Conservation (phyloP, 2,888 invertebrate genomes). For the Callyntrura sp. region DNA sequence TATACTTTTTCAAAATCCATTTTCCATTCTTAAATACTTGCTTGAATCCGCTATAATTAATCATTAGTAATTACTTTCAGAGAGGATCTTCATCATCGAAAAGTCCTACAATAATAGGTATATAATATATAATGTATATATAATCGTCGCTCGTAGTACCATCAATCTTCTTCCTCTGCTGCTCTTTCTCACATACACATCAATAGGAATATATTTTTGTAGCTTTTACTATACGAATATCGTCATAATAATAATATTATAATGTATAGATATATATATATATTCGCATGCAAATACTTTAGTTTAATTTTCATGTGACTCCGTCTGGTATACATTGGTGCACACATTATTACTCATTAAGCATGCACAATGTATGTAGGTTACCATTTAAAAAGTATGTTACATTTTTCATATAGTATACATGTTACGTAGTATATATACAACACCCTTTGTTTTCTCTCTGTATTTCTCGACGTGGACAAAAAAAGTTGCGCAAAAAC, state of each 20-base stretch:
- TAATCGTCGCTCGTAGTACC: slow-evolving; percentile 24
- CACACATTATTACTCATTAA: not conserved
- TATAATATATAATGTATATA: not conserved
- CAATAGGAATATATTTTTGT: not conserved
- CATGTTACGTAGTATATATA: not conserved
- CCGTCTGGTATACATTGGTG: not conserved
- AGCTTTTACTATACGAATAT: not conserved
- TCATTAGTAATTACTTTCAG: slow-evolving; percentile 59
- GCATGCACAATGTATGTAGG: slow-evolving; percentile 25
- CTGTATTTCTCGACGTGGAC: slow-evolving; percentile 4
- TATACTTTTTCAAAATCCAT: not conserved
- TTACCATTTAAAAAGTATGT: slow-evolving; percentile 6
- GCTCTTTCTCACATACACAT: not conserved
- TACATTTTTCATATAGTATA: not conserved
- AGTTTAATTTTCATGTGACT: slow-evolving; percentile 25
- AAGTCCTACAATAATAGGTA: slow-evolving; percentile 37
- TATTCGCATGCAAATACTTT: not conserved
- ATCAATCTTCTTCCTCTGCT: slow-evolving; percentile 28
- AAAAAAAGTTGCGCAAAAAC: slow-evolving; percentile 6
- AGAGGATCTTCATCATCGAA: slow-evolving; percentile 40
- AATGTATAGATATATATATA: not conserved
- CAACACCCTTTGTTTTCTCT: not conserved
- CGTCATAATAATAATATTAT: no score
- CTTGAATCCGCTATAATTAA: slow-evolving; percentile 63
- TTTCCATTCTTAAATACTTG: slow-evolving; percentile 46